phyloP scores from a whole-genome alignment of 1,140 invertebrate genomes.

The Drosophila truncata region DNA sequence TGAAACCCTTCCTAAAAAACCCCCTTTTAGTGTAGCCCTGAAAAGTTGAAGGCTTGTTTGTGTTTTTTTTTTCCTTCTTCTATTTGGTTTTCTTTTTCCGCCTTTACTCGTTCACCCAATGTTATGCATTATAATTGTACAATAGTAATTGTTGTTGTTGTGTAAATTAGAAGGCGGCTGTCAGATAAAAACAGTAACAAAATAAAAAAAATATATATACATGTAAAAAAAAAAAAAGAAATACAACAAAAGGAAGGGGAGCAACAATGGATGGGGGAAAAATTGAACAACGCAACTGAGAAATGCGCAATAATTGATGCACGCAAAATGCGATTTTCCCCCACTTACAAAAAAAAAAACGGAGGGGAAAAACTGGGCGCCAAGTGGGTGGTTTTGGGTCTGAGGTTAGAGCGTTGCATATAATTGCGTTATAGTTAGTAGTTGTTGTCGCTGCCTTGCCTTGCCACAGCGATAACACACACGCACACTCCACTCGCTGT shows the following conservation, averaged over 20 bases:
- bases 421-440: constrained; percentile 82
- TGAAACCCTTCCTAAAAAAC: neutral
- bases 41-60: constrained; percentile 7
- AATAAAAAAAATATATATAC: constrained; percentile 11
- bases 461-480: constrained; percentile 72
- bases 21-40: constrained; percentile 2
- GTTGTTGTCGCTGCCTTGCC: constrained; percentile 48
- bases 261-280: constrained; percentile 18
- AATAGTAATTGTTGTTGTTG: constrained; percentile 60
- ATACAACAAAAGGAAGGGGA: constrained; percentile 5
- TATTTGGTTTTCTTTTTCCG: neutral
- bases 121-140: constrained; percentile 73
- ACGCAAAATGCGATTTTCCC: constrained; percentile 77
- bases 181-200: constrained; percentile 63
- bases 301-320: constrained; percentile 83
- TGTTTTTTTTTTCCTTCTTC: neutral
- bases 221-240: constrained; percentile 10
- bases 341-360: neutral
- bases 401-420: constrained; percentile 53
- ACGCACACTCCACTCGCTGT: constrained; percentile 26
- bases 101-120: constrained; percentile 42
- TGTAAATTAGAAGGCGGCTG: constrained; percentile 80
- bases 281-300: constrained; percentile 74
- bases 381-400: constrained; percentile 27
- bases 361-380: constrained; percentile 24